A percentile compares a stretch with the other conserved stretches of the same genome.
phyloP scores from a whole-genome alignment of 2,888 invertebrate species.

The Eudemis profundana region DNA sequence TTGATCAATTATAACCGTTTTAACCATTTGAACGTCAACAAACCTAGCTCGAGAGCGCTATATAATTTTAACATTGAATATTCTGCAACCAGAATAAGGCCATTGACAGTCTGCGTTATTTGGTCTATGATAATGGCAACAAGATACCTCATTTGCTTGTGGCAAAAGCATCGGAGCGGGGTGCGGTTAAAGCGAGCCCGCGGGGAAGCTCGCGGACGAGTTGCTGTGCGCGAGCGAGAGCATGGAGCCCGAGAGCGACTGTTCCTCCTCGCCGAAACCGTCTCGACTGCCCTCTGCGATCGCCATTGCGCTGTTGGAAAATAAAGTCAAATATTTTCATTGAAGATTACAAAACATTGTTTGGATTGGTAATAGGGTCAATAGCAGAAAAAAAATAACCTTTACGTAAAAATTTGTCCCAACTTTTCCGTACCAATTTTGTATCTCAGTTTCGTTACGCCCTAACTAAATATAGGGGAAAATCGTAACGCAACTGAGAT shows the following conservation, averaged over 20 bases:
- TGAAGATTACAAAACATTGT: too few relatives aligned
- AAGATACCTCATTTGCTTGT: conserved; percentile 26
- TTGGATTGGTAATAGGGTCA: too few relatives aligned
- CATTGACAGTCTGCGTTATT: not conserved
- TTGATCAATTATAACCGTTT: not conserved
- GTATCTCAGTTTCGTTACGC: too few relatives aligned
- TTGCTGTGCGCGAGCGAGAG: conserved; percentile 97
- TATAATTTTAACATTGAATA: not conserved
- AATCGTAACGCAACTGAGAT: too few relatives aligned
- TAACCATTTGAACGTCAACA: too few relatives aligned
- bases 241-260: conserved; percentile 97
- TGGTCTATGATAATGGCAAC: conserved; percentile 29
- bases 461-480: too few relatives aligned
- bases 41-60: too few relatives aligned
- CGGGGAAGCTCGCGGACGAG: conserved; percentile 96
- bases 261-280: conserved; percentile 95
- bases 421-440: too few relatives aligned
- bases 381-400: too few relatives aligned
- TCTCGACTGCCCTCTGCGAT: conserved; percentile 96
- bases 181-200: conserved; percentile 88
- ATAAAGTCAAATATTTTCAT: not conserved
- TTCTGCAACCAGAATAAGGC: not conserved
- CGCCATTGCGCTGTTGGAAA: conserved; percentile 91
- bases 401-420: too few relatives aligned
- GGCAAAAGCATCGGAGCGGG: conserved; percentile 34